Base-by-base conservation (phyloP, 2,888 invertebrate genomes). In the Hirtodrosophila confusa region DNA sequence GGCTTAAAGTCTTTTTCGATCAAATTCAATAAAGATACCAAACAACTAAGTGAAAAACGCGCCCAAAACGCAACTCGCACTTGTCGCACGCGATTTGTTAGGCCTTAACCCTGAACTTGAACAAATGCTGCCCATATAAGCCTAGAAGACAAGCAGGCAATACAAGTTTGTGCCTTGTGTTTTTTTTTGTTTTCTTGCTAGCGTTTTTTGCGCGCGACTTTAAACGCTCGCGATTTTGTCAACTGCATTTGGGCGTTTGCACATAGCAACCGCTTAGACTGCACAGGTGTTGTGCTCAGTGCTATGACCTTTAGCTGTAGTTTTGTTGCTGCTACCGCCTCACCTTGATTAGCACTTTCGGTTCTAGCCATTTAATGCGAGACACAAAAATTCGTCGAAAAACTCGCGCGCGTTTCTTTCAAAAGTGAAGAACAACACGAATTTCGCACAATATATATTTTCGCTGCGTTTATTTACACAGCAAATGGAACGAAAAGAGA, bases 101-200 rank as follows among this genome's bases (percentile, higher is more conserved):
- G 44, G n/a, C 39, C 33, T 12, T 58, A 35, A 64, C 86, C 78
- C 56, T 83, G 87, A 83, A 83, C 83, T 83, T 83, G 87, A 72
- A 68, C 64, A 80, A 62, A 66, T 60, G 49, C 17, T 35, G 11
- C 35, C 62, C 78, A 47, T 69, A 72, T 66, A 56, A 45, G 55
- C 48, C 40, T 58, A 72, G 48, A 53, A 61, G 60, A 27, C 35
- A 39, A 58, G 43, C 49, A 50, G 55, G 45, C 62, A 68, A 54
- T 57, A 53, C 62, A 41, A 63, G 60, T 70, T 65, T 62, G 17
- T 40, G 49, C 29, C 17, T 17, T 17, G 17, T 39, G 27, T 36
- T 35, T 40, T 45, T 54, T 43, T 36, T 8, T 47, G 5, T 54
- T 9, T n/a, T 24, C 23, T 23, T 48, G 44, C n/a, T 10, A 45